Base-by-base conservation (phyloP, 2,888 invertebrate species). In the Macropis europaea region DNA sequence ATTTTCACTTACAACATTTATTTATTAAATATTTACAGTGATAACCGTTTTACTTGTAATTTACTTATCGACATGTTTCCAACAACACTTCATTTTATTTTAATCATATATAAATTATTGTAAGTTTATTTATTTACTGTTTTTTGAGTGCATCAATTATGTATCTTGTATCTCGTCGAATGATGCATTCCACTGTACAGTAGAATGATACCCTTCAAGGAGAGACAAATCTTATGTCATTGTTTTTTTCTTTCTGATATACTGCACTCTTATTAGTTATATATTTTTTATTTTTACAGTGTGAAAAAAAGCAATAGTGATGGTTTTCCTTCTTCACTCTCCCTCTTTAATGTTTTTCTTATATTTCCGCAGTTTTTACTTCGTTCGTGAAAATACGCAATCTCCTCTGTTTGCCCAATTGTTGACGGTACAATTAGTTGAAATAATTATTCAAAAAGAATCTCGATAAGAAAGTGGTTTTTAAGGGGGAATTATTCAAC, bases 61-160 rank as follows among this genome's bases (percentile, higher is more conserved):
- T 80, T 76, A 69, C 73, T 82, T 85, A 82, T 82, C 82, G 77
- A 82, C 83, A 82, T 81, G 68, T 79, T 83, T 77, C 77, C 74
- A 83, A 84, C 81, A 76, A 75, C 40, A 19, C 59, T 76, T 52
- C 32, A 42, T 54, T 71, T 60, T 32, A 61, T 61, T 74, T 69
- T 78, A 77, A 57, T 70, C 59, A 62, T 76, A 67, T 78, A 82
- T 82, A 81, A 82, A 84, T 82, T 82, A 84, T 68, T 76, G 63
- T 80, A 73, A 67, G 63, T 69, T 70, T 74, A 64, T 77, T 75
- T 79, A 66, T 74, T 69, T 76, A 78, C 54, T 62, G 42, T 43
- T 42, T 30, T 28, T 62, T 15, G 24, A 56, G 56, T 54, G 56
- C 30, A 32, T 53, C 26, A 30, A 17, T 32, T 13, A 40, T 17